phyloP scores from a whole-genome alignment of 2,888 invertebrate species.

The Rhimphoctona megacephalus region DNA sequence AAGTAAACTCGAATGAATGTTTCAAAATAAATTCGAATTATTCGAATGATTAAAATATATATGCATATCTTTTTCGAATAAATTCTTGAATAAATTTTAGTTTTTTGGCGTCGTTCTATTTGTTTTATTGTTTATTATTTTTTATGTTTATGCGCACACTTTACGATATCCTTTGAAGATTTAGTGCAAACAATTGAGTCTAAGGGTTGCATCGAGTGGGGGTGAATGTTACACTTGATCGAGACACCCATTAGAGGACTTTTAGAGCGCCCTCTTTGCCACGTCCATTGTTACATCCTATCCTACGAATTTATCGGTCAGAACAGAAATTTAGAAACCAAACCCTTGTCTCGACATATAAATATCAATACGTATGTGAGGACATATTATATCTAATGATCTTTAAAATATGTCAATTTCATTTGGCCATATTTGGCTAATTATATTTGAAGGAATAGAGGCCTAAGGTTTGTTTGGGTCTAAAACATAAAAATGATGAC shows the following conservation, averaged over 20 bases:
- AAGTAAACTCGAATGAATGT: not conserved
- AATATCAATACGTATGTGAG: not conserved
- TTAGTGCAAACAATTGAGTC: not conserved
- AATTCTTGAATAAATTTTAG: not conserved
- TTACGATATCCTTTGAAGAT: not conserved
- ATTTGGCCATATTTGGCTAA: not conserved
- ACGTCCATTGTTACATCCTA: not conserved
- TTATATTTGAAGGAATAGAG: not conserved
- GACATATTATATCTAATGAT: not conserved
- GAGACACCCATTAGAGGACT: not conserved
- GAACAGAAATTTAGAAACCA: not conserved
- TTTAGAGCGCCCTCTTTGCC: slow-evolving; percentile 9
- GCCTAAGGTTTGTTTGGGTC: not conserved
- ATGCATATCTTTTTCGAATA: not conserved
- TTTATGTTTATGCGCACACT: not conserved
- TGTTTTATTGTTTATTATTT: not conserved
- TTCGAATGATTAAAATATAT: not conserved
- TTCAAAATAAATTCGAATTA: not conserved
- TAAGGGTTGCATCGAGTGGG: not conserved
- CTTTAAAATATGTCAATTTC: not conserved
- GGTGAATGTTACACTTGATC: slow-evolving; percentile 11
- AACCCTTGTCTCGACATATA: not conserved
- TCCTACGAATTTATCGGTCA: not conserved
- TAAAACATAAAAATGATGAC: not conserved
- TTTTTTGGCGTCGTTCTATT: not conserved